Evolutionary conservation across 2,888 invertebrate species (phyloP).

Genomic region (Linyphia triangularis): DNA sequence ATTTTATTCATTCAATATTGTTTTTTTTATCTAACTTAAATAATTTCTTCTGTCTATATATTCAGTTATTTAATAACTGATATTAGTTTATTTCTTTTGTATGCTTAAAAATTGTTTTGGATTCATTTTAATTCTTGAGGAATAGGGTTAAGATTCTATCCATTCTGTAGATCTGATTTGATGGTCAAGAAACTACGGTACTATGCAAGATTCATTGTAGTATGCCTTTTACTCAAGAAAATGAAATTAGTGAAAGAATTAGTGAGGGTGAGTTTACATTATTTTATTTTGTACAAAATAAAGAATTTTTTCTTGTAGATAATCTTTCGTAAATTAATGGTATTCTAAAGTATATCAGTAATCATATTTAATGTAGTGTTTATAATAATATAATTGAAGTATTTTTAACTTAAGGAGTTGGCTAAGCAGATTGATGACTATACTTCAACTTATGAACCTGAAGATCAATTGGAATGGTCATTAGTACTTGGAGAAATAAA

Average conservation of each 20-base stretch:
- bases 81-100: too few relatives aligned
- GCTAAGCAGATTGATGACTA: constrained; percentile 97
- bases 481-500: constrained; percentile 96
- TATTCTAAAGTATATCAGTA: background rate
- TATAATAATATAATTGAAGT: background rate
- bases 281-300: background rate
- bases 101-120: too few relatives aligned
- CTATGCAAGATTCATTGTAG: constrained; percentile 97
- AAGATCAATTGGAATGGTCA: constrained; percentile 97
- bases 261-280: constrained; percentile 83
- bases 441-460: constrained; percentile 96
- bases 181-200: constrained; percentile 97
- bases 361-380: background rate
- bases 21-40: too few relatives aligned
- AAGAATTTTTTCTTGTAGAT: background rate
- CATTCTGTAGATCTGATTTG: constrained; percentile 85
- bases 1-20: too few relatives aligned
- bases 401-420: constrained; percentile 84
- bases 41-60: too few relatives aligned
- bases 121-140: too few relatives aligned
- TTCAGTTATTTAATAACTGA: too few relatives aligned
- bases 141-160: background rate
- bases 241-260: constrained; percentile 95
- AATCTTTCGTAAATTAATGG: background rate
- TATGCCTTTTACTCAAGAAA: constrained; percentile 94